These are phyloP conservation scores for Chloroceryle inda DNA, from an alignment of 2,797 vertebrate genomes.

Conservation along the genomic window DNA sequence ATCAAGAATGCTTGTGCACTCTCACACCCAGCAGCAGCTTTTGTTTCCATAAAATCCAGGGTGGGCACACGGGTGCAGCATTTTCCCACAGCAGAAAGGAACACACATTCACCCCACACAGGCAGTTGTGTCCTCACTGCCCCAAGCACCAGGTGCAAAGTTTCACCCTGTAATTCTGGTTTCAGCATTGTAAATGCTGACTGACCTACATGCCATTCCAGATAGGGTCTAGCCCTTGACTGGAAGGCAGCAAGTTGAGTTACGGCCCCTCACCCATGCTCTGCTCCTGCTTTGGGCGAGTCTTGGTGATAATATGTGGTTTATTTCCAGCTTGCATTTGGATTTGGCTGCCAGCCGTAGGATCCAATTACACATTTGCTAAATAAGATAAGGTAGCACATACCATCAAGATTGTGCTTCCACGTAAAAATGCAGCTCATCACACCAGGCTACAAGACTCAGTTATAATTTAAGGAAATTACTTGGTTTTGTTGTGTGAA, in stretches of 20 bases:
- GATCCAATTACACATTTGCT: slow-evolving; percentile 24
- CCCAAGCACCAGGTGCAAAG: background rate
- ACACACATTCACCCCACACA: background rate
- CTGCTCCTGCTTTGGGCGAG: background rate
- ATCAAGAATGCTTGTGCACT: background rate
- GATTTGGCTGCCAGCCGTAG: slow-evolving; percentile 34
- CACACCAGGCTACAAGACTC: background rate
- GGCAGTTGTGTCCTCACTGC: background rate
- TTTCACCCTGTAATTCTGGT: background rate
- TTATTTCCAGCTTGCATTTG: slow-evolving; percentile 22
- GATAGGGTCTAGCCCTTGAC: background rate
- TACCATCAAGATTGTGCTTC: background rate
- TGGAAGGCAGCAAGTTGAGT: background rate
- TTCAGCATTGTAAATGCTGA: background rate
- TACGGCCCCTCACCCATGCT: background rate
- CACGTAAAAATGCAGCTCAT: background rate
- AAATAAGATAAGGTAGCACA: background rate
- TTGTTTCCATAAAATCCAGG: background rate
- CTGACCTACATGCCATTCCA: background rate
- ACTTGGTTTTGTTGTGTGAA: background rate
- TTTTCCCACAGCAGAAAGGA: background rate
- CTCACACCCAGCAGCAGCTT: background rate
- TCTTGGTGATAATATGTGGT: background rate
- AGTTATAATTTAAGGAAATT: background rate
- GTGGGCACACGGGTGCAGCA: background rate